Evolutionary conservation across 2,113 vertebrate species (phyloP), one percentile per base, ranked within the genome.

Genomic region (Melanotaenia duboulayi): DNA sequence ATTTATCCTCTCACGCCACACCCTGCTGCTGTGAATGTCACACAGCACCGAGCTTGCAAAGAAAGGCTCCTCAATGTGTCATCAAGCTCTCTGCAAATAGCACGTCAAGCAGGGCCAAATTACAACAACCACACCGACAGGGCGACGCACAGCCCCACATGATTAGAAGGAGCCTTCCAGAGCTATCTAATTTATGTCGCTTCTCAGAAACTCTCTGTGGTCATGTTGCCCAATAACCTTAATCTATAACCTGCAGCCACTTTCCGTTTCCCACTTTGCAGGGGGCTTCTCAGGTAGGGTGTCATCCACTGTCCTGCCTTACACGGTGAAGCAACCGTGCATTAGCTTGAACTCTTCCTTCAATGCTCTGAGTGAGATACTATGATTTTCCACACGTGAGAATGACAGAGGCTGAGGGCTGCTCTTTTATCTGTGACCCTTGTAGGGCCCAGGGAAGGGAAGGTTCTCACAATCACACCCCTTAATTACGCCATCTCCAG

Each of bases 401-500:
- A 73, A 65, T 52, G 39, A 81, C 62, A 35, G 74, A 83, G 71
- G 70, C 76, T 58, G 35, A 85, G 67, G 77, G 71, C 73, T 82
- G 82, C 83, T 83, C 79, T 87, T 92, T 92, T 81, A 90, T 93
- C 89, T 88, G 77, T 90, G 91, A 93, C 89, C 87, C 86, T 92
- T 66, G 67, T 70, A 86, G 82, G 84, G 88, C 89, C 81, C 37
- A 32, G 81, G 81, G 87, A 90, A 83, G 84, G 84, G 83, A 93
- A 86, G 87, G 85, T 92, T 92, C 90, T 91, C 87, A 92, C 90
- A 89, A 92, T 94, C 92, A 91, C 82, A 89, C 87, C 91, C 91
- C 88, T 93, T 92, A 94, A 94, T 94, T 93, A 94, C 84, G 90
- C 78, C 90, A 92, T 94, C 90, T 89, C 80, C 74, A 91, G 80